Conservation (phyloP, 2,113 vertebrate species). For the Leptobrachium leishanense region DNA sequence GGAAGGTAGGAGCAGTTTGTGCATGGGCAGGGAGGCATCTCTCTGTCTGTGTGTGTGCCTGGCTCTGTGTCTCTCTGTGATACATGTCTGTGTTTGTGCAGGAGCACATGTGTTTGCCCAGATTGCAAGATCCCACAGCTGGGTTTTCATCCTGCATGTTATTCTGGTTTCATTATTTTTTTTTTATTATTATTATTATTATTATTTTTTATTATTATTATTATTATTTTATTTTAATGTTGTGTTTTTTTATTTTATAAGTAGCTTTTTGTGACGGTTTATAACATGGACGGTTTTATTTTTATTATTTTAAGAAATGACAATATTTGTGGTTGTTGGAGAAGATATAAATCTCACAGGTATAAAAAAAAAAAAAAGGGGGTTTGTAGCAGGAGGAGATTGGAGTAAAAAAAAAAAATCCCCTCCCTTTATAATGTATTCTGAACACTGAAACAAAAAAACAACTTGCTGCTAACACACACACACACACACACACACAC, state of each 20-base stretch:
- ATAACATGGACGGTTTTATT: too few species aligned
- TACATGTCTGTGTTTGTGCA: background rate
- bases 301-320: too few species aligned
- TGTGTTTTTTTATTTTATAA: background rate
- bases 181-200: background rate
- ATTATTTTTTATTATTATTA: background rate
- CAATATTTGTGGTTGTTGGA: background rate
- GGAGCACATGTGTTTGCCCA: slow-evolving; percentile 26
- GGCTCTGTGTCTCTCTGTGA: background rate
- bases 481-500: background rate
- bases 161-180: background rate
- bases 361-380: slow-evolving; percentile 9
- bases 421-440: slow-evolving; percentile 1
- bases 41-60: slow-evolving; percentile 23
- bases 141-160: background rate
- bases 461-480: slow-evolving; percentile 30
- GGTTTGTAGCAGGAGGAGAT: slow-evolving; percentile 6
- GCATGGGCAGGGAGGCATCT: slow-evolving; percentile 31
- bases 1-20: slow-evolving; percentile 31
- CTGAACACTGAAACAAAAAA: slow-evolving; percentile 22
- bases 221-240: background rate
- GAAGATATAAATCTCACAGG: background rate
- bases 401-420: background rate
- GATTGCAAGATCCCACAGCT: background rate
- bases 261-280: background rate